phyloP scores from a whole-genome alignment of 2,797 vertebrate genomes.

The Epinephelus awoara region DNA sequence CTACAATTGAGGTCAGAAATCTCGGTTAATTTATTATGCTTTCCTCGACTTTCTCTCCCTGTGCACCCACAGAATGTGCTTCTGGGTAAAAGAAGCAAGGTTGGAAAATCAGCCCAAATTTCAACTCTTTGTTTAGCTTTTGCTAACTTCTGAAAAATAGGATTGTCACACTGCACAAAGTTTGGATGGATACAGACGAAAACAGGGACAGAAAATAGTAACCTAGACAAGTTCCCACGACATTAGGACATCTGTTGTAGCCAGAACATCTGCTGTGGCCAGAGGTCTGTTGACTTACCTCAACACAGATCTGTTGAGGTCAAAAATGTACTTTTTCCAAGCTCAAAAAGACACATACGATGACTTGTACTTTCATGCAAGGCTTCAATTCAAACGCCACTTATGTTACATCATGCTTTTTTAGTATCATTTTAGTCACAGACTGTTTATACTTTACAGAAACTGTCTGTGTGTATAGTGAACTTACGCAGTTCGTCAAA shows the following conservation, averaged over 20 bases:
- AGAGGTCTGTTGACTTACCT: background rate
- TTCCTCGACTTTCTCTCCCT: constrained; percentile 31
- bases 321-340: background rate
- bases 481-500: constrained; percentile 97
- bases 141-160: background rate
- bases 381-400: background rate
- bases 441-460: background rate
- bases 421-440: background rate
- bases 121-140: constrained; percentile 17
- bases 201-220: background rate
- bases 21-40: constrained; percentile 36
- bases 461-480: background rate
- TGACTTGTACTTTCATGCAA: background rate
- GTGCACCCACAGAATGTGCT: constrained; percentile 30
- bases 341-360: background rate
- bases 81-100: constrained; percentile 44
- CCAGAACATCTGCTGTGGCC: background rate
- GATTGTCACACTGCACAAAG: background rate
- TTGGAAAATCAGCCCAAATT: constrained; percentile 28
- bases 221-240: background rate
- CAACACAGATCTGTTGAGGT: background rate
- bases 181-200: background rate
- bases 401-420: background rate
- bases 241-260: background rate
- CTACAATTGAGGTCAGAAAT: constrained; percentile 56